A percentile compares a stretch with the other conserved stretches of the same genome.
Evolutionary conservation across 2,888 invertebrate genomes (phyloP).

Genomic region (Monoplex corrugatus): DNA sequence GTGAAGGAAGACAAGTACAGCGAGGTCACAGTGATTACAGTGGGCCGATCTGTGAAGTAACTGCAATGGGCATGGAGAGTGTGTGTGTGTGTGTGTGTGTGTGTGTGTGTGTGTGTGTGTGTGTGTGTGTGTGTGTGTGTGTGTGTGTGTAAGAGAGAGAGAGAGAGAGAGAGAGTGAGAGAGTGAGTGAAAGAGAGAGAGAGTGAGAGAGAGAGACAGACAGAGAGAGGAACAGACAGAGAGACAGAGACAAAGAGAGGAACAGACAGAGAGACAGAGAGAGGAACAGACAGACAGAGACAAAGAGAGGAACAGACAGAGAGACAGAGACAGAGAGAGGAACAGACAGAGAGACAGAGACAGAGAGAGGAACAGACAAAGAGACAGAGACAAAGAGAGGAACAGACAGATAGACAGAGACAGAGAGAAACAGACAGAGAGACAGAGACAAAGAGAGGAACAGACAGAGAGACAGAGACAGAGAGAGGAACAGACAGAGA

Average conservation of each 20-base stretch:
- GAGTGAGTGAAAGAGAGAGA: neutral
- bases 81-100: neutral
- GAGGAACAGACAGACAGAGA: neutral
- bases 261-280: too few relatives aligned
- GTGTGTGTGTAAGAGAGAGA: neutral
- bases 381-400: too few relatives aligned
- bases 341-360: neutral
- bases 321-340: neutral
- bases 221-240: neutral
- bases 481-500: neutral
- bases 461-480: neutral
- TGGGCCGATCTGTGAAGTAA: neutral
- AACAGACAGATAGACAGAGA: too few relatives aligned
- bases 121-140: neutral
- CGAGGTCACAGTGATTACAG: neutral
- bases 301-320: neutral
- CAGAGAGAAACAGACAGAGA: neutral
- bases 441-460: neutral
- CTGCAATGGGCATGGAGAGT: neutral
- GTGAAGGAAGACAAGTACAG: neutral
- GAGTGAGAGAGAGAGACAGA: neutral
- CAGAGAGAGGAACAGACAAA: neutral
- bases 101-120: conserved; percentile 11
- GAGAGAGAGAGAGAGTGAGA: neutral
- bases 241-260: neutral